phyloP scores from a whole-genome alignment of 2,113 vertebrate genomes.

The Emydocephalus ijimae region DNA sequence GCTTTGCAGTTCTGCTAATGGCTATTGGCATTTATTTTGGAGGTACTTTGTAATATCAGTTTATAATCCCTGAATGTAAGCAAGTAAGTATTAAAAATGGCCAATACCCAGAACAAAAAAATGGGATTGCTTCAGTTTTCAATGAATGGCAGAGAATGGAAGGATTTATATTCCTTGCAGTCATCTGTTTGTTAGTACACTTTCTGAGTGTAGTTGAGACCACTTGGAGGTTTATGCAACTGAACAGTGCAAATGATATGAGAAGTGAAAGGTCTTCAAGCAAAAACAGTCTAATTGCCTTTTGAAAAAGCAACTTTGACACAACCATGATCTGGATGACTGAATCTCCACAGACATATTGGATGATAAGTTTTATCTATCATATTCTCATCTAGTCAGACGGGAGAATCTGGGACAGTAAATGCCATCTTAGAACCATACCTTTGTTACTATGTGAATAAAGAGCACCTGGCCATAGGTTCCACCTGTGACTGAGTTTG shows the following conservation, averaged over 20 bases:
- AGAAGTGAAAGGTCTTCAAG: background rate
- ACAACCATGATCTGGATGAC: background rate
- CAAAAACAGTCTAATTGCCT: background rate
- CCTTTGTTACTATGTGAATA: background rate
- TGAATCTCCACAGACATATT: background rate
- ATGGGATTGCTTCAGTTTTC: background rate
- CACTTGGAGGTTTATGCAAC: background rate
- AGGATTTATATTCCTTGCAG: background rate
- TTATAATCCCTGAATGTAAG: background rate
- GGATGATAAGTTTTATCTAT: background rate
- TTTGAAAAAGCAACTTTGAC: background rate
- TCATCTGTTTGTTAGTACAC: background rate
- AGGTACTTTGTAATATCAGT: background rate
- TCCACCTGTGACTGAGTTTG: background rate
- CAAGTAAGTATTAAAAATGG: background rate
- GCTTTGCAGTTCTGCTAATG: background rate
- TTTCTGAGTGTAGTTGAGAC: background rate
- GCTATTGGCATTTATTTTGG: background rate
- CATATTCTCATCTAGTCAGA: background rate
- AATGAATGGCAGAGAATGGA: background rate
- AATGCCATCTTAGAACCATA: background rate
- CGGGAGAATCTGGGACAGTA: background rate
- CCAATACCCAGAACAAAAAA: background rate
- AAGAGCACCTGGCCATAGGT: background rate
- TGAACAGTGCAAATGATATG: background rate